phyloP scores from a whole-genome alignment of 2,113 vertebrate species.

The Archilochus colubris region DNA sequence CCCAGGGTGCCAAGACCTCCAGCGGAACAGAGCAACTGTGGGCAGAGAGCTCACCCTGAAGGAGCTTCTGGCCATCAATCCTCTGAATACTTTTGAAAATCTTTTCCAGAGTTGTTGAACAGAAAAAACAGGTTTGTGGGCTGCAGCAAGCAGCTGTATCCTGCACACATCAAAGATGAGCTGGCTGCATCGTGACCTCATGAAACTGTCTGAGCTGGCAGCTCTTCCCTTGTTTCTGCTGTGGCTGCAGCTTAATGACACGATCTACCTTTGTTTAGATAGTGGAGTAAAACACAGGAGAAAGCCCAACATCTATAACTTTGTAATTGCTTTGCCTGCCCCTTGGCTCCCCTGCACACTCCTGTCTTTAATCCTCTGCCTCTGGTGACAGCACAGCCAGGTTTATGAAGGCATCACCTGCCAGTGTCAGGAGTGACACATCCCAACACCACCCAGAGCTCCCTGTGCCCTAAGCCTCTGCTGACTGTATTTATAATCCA shows the following conservation, averaged over 20 bases:
- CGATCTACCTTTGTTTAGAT: not conserved
- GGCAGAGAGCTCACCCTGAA: not conserved
- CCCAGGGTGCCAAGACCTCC: not conserved
- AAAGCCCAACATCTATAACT: not conserved
- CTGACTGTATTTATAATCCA: conserved; percentile 45
- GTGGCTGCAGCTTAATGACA: not conserved
- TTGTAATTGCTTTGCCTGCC: not conserved
- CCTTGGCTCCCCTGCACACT: not conserved
- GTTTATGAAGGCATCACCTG: conserved; percentile 4
- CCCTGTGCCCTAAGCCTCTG: not conserved
- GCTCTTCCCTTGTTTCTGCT: not conserved
- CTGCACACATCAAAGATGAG: not conserved
- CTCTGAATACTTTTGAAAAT: not conserved
- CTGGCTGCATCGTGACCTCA: not conserved
- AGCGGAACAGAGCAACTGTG: not conserved
- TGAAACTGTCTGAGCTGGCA: conserved; percentile 16
- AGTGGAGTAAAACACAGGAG: not conserved
- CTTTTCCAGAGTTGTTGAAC: not conserved
- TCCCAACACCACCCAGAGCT: not conserved
- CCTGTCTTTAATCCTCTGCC: not conserved
- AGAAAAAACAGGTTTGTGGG: not conserved
- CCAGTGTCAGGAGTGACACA: not conserved
- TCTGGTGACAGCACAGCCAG: not conserved
- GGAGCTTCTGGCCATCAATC: not conserved
- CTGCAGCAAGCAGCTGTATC: not conserved